Base-by-base conservation (phyloP, 1,140 invertebrate genomes). In the Diplogasteroides magnus region DNA sequence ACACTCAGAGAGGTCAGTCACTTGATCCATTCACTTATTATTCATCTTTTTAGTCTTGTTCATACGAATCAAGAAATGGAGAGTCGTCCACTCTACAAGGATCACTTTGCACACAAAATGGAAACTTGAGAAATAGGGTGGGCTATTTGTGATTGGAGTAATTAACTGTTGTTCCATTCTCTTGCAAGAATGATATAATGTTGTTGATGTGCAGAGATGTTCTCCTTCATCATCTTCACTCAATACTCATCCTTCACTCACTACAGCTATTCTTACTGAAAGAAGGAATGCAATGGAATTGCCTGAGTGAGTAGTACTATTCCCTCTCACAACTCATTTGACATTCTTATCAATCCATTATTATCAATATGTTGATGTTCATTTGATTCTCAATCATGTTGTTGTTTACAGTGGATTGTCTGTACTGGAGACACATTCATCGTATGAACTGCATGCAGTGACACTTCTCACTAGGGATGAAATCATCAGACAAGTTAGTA, bases 371-470 rank as follows among this genome's bases (percentile, higher is more conserved):
- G 37, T 48, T 48, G 37, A 48, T 48, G 19, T 2, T 27, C 32
- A 19, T 55, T 57, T 6, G 1, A 32, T 11, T 26, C 27, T 26
- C 61, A n/a, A 62, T 23, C 27, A 68, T 55, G 31, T n/a, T 6
- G n/a, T 37, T 2, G 3, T n/a, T 26, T 59, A 31, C 31, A 68
- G 31, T 48, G 37, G 57, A 11, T 11, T 31, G n/a, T 66, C 31
- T 11, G 37, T 56, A 13, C 29, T 32, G 6, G 31, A 25, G 13
- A 11, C 19, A 29, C 3, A 14, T 27, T 27, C 62, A 31, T 29
- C 37, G 6, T 29, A 69, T 26, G 61, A 64, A 27, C 37, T 37
- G 1, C 27, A 63, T 31, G 25, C 61, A 27, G 23, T 56, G 56
- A 37, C 48, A 25, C 19, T 26, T 0, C 28, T 26, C 31, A 29